phyloP scores from a whole-genome alignment of 2,797 vertebrate species.

The Sebastes steindachneri region DNA sequence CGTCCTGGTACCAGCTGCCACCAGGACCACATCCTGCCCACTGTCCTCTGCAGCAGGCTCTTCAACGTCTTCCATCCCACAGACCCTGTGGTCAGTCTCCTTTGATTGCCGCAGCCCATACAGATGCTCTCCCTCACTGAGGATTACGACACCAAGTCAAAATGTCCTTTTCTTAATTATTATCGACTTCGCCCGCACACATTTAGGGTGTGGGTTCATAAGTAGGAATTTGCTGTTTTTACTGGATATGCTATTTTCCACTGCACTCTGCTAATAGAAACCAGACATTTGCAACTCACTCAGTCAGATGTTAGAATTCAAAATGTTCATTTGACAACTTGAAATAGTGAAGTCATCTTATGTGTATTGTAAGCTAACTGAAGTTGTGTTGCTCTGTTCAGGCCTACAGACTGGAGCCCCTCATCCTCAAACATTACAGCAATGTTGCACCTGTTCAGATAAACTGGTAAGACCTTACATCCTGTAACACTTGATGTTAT shows the following conservation, averaged over 20 bases:
- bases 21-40: conserved; percentile 97
- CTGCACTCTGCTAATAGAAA: not conserved
- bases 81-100: conserved; percentile 94
- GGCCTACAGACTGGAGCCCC: conserved; percentile 97
- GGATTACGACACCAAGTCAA: not conserved
- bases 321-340: not conserved
- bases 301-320: not conserved
- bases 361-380: not conserved
- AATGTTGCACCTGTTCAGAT: conserved; percentile 96
- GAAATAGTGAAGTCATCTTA: not conserved
- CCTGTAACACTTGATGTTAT: not conserved
- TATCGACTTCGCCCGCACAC: not conserved
- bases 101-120: not conserved
- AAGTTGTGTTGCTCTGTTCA: conserved; percentile 58
- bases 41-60: conserved; percentile 91
- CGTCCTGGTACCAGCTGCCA: conserved; percentile 91
- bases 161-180: not conserved
- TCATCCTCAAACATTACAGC: conserved; percentile 97
- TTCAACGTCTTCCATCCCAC: conserved; percentile 98
- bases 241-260: not conserved
- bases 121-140: not conserved
- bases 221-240: not conserved
- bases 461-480: conserved; percentile 87
- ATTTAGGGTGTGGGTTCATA: not conserved
- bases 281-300: not conserved